Conservation (phyloP, 1,140 invertebrate genomes). For the Eupristina koningsbergeri region DNA sequence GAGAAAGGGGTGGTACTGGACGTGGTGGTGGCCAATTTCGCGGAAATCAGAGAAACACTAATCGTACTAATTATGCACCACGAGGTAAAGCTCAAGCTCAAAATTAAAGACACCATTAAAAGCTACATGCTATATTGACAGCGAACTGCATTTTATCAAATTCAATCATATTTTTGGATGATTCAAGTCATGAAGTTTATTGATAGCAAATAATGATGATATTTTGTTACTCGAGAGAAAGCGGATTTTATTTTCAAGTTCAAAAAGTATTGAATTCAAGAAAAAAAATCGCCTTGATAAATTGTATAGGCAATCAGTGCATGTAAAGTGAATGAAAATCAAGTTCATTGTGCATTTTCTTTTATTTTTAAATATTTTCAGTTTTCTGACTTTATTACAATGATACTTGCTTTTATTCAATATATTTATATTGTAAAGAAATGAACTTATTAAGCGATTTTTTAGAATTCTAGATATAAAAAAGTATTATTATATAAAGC, state of each 20-base stretch:
- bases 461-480: slow-evolving; percentile 25
- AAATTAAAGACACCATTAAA: slow-evolving; percentile 42
- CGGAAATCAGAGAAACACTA: slow-evolving; percentile 62
- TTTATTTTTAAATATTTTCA: slow-evolving; percentile 32
- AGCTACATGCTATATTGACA: slow-evolving; percentile 44
- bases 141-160: slow-evolving; percentile 42
- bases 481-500: slow-evolving; percentile 40
- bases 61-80: slow-evolving; percentile 58
- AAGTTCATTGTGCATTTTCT: slow-evolving; percentile 29
- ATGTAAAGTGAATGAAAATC: slow-evolving; percentile 4
- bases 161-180: slow-evolving; percentile 44
- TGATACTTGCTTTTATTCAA: slow-evolving; percentile 36
- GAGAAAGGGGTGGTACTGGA: slow-evolving; percentile 52
- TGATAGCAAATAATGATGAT: not conserved
- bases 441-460: slow-evolving; percentile 37
- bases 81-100: slow-evolving; percentile 60
- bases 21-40: slow-evolving; percentile 60
- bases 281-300: slow-evolving; percentile 35
- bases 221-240: slow-evolving; percentile 10
- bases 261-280: slow-evolving; percentile 34
- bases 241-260: not conserved
- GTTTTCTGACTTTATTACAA: slow-evolving; percentile 31
- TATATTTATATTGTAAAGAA: slow-evolving; percentile 17
- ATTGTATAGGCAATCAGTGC: slow-evolving; percentile 5
- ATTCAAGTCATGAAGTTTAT: slow-evolving; percentile 31